Percentiles rank a stretch among this genome's conserved stretches.
phyloP scores from a whole-genome alignment of 2,797 vertebrate species.

The Peromyscus aztecus region DNA sequence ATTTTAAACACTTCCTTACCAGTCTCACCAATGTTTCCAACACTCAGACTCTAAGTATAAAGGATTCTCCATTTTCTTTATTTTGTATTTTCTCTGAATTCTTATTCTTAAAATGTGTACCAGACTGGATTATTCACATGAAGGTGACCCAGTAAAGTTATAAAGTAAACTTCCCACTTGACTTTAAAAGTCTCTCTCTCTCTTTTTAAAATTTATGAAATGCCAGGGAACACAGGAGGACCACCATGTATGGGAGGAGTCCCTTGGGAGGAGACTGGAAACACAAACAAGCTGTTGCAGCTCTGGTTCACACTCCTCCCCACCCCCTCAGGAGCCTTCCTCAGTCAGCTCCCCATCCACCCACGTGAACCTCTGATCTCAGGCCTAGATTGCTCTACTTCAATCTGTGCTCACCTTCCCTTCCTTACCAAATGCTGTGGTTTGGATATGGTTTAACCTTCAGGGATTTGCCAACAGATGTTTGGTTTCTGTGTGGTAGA shows the following conservation, averaged over 20 bases:
- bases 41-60: neutral
- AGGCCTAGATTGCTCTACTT: neutral
- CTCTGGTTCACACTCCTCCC: neutral
- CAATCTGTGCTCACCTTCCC: neutral
- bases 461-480: neutral
- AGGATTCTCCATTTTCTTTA: conserved; percentile 10
- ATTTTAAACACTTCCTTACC: neutral
- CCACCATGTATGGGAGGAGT: too few species aligned
- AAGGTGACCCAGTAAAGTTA: conserved; percentile 12
- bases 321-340: neutral
- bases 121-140: conserved; percentile 4
- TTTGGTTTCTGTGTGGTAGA: neutral
- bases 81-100: conserved; percentile 25
- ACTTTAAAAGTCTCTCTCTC: conserved; percentile 44
- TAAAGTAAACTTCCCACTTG: neutral
- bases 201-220: neutral
- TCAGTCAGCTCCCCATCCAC: neutral
- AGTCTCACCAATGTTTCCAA: neutral
- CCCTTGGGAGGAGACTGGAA: neutral
- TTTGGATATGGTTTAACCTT: neutral
- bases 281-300: neutral
- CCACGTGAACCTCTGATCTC: neutral
- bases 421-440: neutral
- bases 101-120: conserved; percentile 1
- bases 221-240: neutral